These are phyloP conservation scores for Pogonomyrmex californicus DNA, from an alignment of 1,140 invertebrate genomes.

Conservation along the genomic window DNA sequence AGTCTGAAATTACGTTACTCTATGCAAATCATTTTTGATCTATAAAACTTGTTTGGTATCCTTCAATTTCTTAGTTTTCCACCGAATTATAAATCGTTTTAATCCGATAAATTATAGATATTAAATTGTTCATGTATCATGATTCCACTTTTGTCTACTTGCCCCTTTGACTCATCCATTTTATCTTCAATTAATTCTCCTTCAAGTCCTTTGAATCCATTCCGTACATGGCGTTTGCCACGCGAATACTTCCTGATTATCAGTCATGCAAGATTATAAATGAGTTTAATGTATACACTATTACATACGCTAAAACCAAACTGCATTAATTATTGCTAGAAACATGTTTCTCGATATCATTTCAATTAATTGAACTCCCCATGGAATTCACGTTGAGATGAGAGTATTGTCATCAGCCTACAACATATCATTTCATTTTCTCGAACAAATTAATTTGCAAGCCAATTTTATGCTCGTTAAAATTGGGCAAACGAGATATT, in stretches of 20 bases:
- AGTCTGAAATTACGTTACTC: not conserved
- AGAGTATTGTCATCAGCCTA: not conserved
- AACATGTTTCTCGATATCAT: conserved; percentile 26
- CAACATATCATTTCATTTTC: not conserved
- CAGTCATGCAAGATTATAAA: not conserved
- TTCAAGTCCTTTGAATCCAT: conserved; percentile 52
- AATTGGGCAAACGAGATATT: not conserved
- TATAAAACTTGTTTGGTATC: not conserved
- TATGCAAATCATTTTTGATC: not conserved
- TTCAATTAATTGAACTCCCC: conserved; percentile 37
- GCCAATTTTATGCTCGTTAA: not conserved
- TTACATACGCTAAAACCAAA: not conserved
- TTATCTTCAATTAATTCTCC: conserved; percentile 58
- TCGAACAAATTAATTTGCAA: conserved; percentile 11
- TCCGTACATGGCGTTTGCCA: conserved; percentile 3
- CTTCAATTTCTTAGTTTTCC: not conserved
- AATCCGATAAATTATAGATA: conserved; percentile 27
- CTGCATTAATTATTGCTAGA: conserved; percentile 32
- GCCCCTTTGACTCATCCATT: conserved; percentile 3
- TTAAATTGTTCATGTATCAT: conserved; percentile 33
- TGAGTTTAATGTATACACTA: conserved; percentile 10
- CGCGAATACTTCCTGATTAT: conserved; percentile 43
- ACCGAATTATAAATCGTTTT: conserved; percentile 27
- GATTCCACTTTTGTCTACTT: not conserved
- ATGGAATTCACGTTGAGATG: not conserved